Conservation (phyloP, 2,888 invertebrate species). For the Philopedon plagiatum region DNA sequence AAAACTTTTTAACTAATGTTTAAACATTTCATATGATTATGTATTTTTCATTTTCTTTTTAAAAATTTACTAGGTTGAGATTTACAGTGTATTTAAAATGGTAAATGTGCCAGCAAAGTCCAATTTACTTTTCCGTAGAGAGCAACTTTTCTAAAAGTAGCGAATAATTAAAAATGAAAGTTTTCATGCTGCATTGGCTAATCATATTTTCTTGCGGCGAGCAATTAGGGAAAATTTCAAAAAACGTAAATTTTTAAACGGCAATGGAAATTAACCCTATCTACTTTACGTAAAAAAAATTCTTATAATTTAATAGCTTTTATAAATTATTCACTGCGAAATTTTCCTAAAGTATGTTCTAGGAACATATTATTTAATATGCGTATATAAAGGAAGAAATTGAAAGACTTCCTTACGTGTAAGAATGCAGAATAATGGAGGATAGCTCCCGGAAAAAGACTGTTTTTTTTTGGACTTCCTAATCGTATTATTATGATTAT, state of each 20-base stretch:
- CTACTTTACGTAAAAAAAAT: background rate
- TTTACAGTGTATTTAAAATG: slow-evolving; percentile 11
- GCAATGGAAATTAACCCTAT: background rate
- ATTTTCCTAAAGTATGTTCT: no score
- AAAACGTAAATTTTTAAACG: background rate
- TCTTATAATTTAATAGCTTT: background rate
- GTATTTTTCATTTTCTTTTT: background rate
- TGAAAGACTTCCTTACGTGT: no score
- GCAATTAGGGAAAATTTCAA: background rate
- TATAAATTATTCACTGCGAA: no score
- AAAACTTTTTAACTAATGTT: no score
- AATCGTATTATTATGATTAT: no score
- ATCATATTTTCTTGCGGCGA: slow-evolving; percentile 14
- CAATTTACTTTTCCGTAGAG: slow-evolving; percentile 34
- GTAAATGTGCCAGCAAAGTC: slow-evolving; percentile 27
- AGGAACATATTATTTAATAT: no score
- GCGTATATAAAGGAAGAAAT: no score
- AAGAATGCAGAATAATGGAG: no score
- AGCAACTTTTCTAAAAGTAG: slow-evolving; percentile 20
- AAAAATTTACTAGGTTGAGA: background rate
- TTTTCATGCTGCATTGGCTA: background rate
- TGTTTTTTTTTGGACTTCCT: no score
- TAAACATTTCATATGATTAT: no score
- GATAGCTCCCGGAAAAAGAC: no score
- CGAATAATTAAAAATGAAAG: slow-evolving; percentile 35